Percentiles rank a stretch among this genome's conserved stretches.
phyloP scores from a whole-genome alignment of 2,113 vertebrate species.

The Theristicus caerulescens region DNA sequence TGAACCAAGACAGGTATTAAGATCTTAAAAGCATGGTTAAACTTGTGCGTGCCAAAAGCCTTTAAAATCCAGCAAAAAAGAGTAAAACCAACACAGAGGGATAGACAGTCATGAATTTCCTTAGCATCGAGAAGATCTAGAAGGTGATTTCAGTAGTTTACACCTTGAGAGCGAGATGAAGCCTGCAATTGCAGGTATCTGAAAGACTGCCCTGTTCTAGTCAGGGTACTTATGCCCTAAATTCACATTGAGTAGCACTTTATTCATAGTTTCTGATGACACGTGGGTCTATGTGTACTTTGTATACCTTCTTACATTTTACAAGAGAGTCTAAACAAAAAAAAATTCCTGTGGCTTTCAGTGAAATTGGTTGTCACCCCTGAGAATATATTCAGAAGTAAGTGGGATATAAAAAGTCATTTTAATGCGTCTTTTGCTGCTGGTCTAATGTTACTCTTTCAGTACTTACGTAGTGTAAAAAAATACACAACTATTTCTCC shows the following conservation, averaged over 20 bases:
- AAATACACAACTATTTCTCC: neutral
- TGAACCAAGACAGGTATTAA: neutral
- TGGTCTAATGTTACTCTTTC: neutral
- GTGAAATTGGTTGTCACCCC: neutral
- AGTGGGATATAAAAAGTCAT: neutral
- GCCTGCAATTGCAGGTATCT: neutral
- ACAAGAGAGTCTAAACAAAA: neutral
- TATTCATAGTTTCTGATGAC: neutral
- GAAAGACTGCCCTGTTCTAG: neutral
- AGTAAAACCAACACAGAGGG: neutral
- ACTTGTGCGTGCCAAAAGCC: neutral
- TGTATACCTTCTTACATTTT: neutral
- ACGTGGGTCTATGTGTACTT: rapidly evolving
- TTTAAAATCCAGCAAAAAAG: neutral
- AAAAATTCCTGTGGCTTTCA: neutral
- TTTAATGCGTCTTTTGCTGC: neutral
- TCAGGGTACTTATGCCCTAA: neutral
- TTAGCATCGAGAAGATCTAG: neutral
- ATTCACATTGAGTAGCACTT: neutral
- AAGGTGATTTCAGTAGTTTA: neutral
- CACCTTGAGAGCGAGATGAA: neutral
- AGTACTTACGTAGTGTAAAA: neutral
- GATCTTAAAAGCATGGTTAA: neutral
- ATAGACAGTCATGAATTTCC: neutral
- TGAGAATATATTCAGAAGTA: neutral